Base-by-base conservation (phyloP, 1,140 invertebrate genomes). In the Microvelia longipes region DNA sequence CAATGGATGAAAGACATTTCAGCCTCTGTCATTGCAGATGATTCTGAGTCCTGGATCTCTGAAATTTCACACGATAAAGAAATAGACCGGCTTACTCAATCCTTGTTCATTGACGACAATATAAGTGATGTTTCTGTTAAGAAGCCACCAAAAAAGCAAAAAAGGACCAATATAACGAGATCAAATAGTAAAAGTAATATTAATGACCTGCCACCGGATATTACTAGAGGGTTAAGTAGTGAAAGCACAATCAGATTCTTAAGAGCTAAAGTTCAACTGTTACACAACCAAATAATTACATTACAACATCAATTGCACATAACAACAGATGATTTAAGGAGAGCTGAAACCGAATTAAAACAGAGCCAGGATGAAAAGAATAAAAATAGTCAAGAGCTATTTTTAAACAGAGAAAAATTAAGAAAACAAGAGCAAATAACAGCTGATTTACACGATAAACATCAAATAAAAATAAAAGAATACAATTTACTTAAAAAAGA, bases 401-500 rank as follows among this genome's bases (percentile, higher is more conserved):
- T 29, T 61, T 24, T 63, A 25, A 28, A 29, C 1, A 68, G 68
- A 29, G 71, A 72, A 24, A 72, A 72, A 69, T 25, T 72, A 29
- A 69, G 69, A 25, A 72, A 69, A 35, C 66, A 69, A 29, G 71
- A 72, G 62, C 28, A 25, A n/a, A 61, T n/a, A n/a, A 35, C 30
- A 50, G 66, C 65, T 26, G 29, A 68, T 25, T 26, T 66, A 15
- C 67, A 29, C 28, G 71, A 72, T 13, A 72, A 68, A 68, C 29
- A 69, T 13, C 30, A 69, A 24, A 50, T 72, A 24, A 69, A 68
- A 29, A 66, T 69, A 25, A 60, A 61, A 25, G 71, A 72, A 70
- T 65, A 69, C 60, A 63, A 15, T n/a, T n/a, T 72, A 5, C 60
- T 72, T 0, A 72, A 66, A 62, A 72, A 70, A 60, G 71, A 69